Percentiles rank a stretch among this genome's conserved stretches.
Conservation (phyloP, 2,113 vertebrate genomes). For the Saimiri boliviensis region DNA sequence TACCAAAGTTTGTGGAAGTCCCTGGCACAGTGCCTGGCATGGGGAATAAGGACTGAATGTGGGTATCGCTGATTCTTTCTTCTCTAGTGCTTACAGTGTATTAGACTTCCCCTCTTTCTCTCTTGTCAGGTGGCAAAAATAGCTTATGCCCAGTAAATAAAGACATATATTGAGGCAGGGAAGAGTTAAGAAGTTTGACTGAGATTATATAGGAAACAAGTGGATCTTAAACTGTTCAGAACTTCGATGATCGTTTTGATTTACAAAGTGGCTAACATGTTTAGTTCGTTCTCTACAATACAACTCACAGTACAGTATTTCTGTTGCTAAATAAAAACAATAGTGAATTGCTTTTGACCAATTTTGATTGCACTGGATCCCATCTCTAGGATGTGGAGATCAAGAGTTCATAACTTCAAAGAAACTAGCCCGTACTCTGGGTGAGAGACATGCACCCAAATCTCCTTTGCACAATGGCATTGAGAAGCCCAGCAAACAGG, state of each 20-base stretch:
- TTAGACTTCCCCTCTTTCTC: background rate
- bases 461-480: background rate
- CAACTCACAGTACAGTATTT: background rate
- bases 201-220: background rate
- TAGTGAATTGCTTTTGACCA: background rate
- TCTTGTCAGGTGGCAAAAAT: background rate
- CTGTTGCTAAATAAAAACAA: background rate
- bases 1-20: background rate
- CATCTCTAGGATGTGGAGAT: background rate
- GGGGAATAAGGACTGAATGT: background rate
- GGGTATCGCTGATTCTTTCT: background rate
- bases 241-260: background rate
- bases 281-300: background rate
- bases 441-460: background rate
- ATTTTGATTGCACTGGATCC: background rate
- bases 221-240: slow-evolving; percentile 11
- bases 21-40: background rate
- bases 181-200: background rate
- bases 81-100: background rate
- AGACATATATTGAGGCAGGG: background rate
- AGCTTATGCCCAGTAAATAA: background rate
- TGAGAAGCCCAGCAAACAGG: background rate
- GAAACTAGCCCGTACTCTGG: background rate
- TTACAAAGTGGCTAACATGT: background rate
- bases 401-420: background rate